phyloP scores from a whole-genome alignment of 2,888 invertebrate species.

The Aleiodes testaceus region DNA sequence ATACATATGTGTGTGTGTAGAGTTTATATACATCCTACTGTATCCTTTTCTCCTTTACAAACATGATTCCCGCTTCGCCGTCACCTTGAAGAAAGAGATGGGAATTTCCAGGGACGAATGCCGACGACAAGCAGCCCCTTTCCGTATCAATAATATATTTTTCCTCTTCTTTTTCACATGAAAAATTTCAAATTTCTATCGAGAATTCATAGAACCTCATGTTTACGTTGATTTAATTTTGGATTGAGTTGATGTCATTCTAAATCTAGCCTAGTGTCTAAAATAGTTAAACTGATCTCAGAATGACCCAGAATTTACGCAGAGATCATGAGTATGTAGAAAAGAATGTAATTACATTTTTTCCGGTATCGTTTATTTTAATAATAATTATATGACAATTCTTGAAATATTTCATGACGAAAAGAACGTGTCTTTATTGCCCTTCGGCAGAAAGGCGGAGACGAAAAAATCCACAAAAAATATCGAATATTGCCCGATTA shows the following conservation, averaged over 20 bases:
- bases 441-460: no score
- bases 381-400: no score
- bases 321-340: background rate
- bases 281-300: no score
- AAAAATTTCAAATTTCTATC: background rate
- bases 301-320: slow-evolving; percentile 22
- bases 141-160: background rate
- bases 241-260: slow-evolving; percentile 26
- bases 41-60: slow-evolving; percentile 45
- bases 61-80: slow-evolving; percentile 47
- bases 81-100: slow-evolving; percentile 47
- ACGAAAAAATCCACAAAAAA: no score
- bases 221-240: slow-evolving; percentile 14
- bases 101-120: slow-evolving; percentile 45
- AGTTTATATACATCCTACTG: slow-evolving; percentile 35
- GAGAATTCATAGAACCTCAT: background rate
- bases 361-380: background rate
- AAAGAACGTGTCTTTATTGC: no score
- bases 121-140: background rate
- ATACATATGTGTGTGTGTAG: background rate
- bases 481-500: background rate
- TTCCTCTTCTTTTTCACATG: background rate
- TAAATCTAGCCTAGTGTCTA: slow-evolving; percentile 27
- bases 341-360: background rate
- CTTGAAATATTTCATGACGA: no score